phyloP scores from a whole-genome alignment of 2,797 vertebrate genomes.

The Micrastur ruficollis region DNA sequence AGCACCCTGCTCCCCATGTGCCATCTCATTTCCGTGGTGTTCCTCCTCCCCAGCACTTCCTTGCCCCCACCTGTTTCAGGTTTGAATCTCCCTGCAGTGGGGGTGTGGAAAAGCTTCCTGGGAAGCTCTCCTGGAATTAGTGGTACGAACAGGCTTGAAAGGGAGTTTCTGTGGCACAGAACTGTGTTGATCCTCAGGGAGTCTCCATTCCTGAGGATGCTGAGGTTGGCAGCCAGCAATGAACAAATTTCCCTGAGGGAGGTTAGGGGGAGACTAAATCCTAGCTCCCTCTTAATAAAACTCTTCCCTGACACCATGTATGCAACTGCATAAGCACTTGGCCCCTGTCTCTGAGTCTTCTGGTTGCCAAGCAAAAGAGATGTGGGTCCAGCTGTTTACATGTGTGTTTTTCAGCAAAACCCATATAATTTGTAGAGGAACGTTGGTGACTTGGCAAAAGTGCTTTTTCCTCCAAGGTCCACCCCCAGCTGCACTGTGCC shows the following conservation, averaged over 20 bases:
- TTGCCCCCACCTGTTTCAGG: conserved; percentile 39
- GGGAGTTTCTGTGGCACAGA: neutral
- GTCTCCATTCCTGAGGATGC: neutral
- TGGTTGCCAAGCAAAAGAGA: neutral
- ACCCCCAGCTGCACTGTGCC: neutral
- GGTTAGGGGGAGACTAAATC: neutral
- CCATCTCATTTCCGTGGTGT: neutral
- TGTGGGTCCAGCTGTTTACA: neutral
- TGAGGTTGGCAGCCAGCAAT: neutral
- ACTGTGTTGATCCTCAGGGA: neutral
- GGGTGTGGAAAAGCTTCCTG: neutral
- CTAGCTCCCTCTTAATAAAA: neutral
- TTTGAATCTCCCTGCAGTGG: neutral
- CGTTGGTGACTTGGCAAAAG: neutral
- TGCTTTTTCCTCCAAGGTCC: neutral
- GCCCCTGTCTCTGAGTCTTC: neutral
- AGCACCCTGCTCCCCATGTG: neutral
- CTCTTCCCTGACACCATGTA: neutral
- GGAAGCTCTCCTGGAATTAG: neutral
- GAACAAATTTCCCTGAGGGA: neutral
- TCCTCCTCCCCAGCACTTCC: neutral
- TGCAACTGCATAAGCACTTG: neutral
- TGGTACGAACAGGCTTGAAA: neutral
- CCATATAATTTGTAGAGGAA: neutral
- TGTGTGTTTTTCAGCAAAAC: neutral